Evolutionary conservation across 2,888 invertebrate genomes (phyloP).

Genomic region (Phortica magna): DNA sequence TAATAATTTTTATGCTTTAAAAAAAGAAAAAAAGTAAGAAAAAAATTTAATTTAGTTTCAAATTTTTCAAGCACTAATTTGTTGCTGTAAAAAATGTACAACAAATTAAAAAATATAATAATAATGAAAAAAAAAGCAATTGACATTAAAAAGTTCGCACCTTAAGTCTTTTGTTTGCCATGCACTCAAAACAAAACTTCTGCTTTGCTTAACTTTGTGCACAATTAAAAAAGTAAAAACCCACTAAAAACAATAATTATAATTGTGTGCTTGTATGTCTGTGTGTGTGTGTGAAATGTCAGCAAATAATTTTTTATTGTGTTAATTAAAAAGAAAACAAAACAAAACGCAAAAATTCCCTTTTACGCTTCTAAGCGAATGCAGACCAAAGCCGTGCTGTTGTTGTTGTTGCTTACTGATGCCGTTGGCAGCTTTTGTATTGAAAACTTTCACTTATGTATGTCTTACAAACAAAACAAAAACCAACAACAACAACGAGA

Average conservation of each 20-base stretch:
- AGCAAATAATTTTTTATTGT: constrained; percentile 64
- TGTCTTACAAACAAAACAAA: constrained; percentile 50
- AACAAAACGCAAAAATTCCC: constrained; percentile 55
- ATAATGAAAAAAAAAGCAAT: background rate
- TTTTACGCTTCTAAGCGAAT: constrained; percentile 61
- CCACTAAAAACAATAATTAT: constrained; percentile 6
- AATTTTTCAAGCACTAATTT: constrained; percentile 51
- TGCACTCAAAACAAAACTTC: background rate
- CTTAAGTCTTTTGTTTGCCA: constrained; percentile 55
- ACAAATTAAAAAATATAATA: constrained; percentile 24
- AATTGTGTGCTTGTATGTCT: background rate
- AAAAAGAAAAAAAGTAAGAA: background rate
- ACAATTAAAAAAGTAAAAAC: background rate
- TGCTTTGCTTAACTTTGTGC: background rate
- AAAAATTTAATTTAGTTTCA: background rate
- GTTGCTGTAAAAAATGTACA: constrained; percentile 52
- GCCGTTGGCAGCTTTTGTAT: constrained; percentile 22
- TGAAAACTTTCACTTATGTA: constrained; percentile 73
- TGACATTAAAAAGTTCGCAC: constrained; percentile 49
- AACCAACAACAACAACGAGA: constrained; percentile 6
- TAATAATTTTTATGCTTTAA: background rate
- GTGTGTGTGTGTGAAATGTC: constrained; percentile 40
- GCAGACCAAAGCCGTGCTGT: constrained; percentile 53
- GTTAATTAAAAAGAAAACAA: constrained; percentile 71
- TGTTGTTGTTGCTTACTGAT: constrained; percentile 5